phyloP scores from a whole-genome alignment of 37 sponge, comb jelly and placozoan species.

The Halichondria panicea region DNA sequence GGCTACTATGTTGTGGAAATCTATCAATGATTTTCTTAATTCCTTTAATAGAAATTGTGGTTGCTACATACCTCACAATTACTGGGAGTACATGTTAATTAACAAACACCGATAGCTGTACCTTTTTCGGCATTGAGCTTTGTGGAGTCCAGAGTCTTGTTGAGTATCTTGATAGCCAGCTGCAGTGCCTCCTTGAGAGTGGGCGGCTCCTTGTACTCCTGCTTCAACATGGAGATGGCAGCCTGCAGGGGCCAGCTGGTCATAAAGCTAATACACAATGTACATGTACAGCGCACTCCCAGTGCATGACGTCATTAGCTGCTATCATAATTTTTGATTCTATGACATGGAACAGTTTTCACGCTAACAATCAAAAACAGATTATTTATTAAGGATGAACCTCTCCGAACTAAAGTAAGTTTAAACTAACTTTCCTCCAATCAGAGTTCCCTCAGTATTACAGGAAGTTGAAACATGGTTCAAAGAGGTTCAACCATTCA shows the following conservation, averaged over 20 bases:
- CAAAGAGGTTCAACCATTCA: no score
- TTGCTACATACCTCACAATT: background rate
- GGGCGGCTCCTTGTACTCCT: constrained; percentile 91
- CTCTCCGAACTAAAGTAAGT: no score
- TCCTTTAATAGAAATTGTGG: no score
- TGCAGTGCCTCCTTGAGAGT: constrained; percentile 86
- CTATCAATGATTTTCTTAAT: no score
- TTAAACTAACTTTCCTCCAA: no score
- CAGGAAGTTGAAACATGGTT: no score
- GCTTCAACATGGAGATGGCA: constrained; percentile 94
- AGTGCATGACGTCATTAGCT: no score
- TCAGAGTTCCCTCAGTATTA: no score
- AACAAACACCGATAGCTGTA: background rate
- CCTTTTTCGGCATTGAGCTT: constrained; percentile 90
- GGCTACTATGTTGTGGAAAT: background rate
- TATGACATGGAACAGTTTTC: no score
- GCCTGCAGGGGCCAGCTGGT: constrained; percentile 40
- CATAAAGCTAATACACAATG: background rate
- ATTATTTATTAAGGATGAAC: no score
- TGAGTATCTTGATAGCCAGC: constrained; percentile 91
- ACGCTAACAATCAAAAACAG: no score
- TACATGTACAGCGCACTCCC: background rate
- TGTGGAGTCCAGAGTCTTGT: constrained; percentile 93
- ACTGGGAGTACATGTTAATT: background rate
- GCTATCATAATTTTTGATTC: no score